Evolutionary conservation across 1,140 invertebrate genomes (phyloP).

Genomic region (Tribolium madens): DNA sequence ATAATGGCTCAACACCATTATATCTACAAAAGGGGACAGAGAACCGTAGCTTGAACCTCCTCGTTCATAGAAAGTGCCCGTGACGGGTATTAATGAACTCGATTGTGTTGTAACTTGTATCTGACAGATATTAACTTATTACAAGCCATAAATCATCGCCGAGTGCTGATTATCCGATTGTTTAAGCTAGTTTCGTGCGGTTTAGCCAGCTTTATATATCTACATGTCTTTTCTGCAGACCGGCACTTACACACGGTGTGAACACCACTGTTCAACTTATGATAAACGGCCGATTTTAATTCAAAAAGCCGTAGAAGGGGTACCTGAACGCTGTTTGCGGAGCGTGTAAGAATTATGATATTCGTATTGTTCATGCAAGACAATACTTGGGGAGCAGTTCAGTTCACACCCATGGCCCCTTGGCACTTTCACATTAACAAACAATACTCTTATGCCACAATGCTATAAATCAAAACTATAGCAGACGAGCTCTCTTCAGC

Average conservation of each 20-base stretch:
- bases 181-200: constrained; percentile 50
- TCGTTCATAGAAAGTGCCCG: constrained; percentile 50
- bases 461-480: constrained; percentile 47
- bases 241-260: constrained; percentile 15
- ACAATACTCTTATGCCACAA: constrained; percentile 46
- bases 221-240: constrained; percentile 23
- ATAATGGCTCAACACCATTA: constrained; percentile 45
- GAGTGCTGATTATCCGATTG: constrained; percentile 58
- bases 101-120: constrained; percentile 56
- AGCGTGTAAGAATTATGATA: constrained; percentile 49
- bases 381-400: constrained; percentile 47
- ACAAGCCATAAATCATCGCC: constrained; percentile 55
- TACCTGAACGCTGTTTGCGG: constrained; percentile 24
- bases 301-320: constrained; percentile 41
- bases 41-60: constrained; percentile 40
- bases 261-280: constrained; percentile 40
- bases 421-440: constrained; percentile 46
- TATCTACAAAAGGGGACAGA: constrained; percentile 42
- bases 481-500: constrained; percentile 27
- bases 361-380: constrained; percentile 49
- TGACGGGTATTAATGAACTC: constrained; percentile 58
- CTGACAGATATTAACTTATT: constrained; percentile 60
- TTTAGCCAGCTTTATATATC: constrained; percentile 10
- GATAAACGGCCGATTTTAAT: constrained; percentile 48
- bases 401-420: constrained; percentile 44